phyloP scores from a whole-genome alignment of 2,888 invertebrate species.

The Deilephila elpenor region DNA sequence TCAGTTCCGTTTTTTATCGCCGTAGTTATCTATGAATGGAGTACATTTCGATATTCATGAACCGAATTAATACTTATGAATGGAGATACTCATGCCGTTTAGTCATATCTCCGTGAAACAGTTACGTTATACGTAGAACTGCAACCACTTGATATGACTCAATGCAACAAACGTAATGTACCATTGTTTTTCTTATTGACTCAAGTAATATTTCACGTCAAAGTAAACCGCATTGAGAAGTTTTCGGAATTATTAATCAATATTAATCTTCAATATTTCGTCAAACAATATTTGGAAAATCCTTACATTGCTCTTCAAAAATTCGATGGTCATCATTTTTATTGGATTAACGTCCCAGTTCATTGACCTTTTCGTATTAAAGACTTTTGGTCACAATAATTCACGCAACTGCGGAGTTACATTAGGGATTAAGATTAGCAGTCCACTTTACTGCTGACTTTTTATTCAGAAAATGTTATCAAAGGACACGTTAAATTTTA shows the following conservation, averaged over 20 bases:
- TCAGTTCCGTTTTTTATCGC: slow-evolving; percentile 16
- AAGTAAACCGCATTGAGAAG: slow-evolving; percentile 34
- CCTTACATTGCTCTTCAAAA: neutral
- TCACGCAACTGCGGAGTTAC: neutral
- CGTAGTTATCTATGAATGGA: slow-evolving; percentile 34
- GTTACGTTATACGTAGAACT: slow-evolving; percentile 58
- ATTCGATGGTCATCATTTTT: neutral
- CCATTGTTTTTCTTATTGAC: slow-evolving; percentile 36
- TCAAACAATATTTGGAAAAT: neutral
- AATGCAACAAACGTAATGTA: slow-evolving; percentile 45
- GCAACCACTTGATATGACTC: slow-evolving; percentile 59
- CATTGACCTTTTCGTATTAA: neutral
- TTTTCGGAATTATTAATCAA: slow-evolving; percentile 4
- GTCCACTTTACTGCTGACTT: neutral
- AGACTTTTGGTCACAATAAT: neutral
- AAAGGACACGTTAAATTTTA: too few relatives aligned
- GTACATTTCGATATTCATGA: slow-evolving; percentile 34
- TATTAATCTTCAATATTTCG: neutral
- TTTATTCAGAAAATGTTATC: neutral
- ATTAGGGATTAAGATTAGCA: slow-evolving; percentile 1
- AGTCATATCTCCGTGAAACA: slow-evolving; percentile 67
- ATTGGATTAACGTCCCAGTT: neutral
- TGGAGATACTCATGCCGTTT: slow-evolving; percentile 68
- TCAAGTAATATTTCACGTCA: slow-evolving; percentile 33
- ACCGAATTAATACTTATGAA: slow-evolving; percentile 65